Evolutionary conservation across 2,888 invertebrate species (phyloP).

Genomic region (Plemyria rubiginata): DNA sequence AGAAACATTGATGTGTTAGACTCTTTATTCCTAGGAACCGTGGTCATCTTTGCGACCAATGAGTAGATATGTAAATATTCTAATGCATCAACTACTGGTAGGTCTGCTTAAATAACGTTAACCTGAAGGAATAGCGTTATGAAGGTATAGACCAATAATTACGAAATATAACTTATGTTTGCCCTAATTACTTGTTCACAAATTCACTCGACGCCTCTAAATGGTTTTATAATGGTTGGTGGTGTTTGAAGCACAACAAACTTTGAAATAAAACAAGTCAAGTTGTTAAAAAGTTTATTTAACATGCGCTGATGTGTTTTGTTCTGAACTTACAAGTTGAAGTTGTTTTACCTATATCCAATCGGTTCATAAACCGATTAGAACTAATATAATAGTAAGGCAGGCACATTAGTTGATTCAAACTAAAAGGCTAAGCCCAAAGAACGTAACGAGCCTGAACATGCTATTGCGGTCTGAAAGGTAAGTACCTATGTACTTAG

Average conservation of each 20-base stretch:
- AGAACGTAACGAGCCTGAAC: no score
- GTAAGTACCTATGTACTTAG: no score
- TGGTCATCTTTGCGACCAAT: neutral
- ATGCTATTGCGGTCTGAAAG: no score
- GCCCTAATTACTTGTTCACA: slow-evolving; percentile 16
- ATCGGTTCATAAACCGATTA: no score
- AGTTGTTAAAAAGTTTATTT: slow-evolving; percentile 11
- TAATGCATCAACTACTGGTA: no score
- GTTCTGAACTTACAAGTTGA: no score
- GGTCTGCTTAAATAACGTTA: neutral
- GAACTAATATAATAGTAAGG: neutral
- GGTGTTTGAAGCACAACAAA: slow-evolving; percentile 7
- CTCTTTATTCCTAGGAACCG: slow-evolving; percentile 42
- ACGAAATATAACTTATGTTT: slow-evolving; percentile 3
- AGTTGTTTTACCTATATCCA: no score
- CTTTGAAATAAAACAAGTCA: slow-evolving; percentile 1
- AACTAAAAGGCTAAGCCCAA: no score
- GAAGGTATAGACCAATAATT: neutral
- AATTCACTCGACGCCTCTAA: slow-evolving; percentile 18
- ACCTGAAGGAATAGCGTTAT: neutral
- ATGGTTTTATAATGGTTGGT: slow-evolving; percentile 8
- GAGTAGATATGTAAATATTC: no score
- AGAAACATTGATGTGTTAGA: slow-evolving; percentile 58
- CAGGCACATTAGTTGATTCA: neutral
- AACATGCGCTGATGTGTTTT: slow-evolving; percentile 10